Percentiles rank a stretch among this genome's conserved stretches.
Evolutionary conservation across 2,888 invertebrate species (phyloP).

Genomic region (Euplexia lucipara): DNA sequence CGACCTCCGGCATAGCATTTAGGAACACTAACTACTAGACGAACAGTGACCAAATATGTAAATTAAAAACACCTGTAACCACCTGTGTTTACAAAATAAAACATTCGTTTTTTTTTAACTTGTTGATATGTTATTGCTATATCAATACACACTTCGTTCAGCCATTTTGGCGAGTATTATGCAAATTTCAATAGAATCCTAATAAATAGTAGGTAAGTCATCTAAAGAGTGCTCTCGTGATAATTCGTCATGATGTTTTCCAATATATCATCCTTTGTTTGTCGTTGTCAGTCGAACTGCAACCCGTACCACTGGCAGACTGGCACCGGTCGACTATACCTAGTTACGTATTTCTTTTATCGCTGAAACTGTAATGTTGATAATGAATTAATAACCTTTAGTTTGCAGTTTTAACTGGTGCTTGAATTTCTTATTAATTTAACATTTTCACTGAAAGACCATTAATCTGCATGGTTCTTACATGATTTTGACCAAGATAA

Average conservation of each 20-base stretch:
- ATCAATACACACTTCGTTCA: too few species aligned
- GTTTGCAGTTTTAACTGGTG: background rate
- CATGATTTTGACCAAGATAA: too few species aligned
- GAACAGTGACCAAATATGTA: too few species aligned
- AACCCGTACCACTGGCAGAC: slow-evolving; percentile 25
- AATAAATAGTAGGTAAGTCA: background rate
- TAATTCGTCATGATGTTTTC: background rate
- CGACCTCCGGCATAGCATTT: too few species aligned
- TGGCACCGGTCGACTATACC: slow-evolving; percentile 28
- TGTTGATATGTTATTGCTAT: too few species aligned
- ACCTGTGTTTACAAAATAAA: too few species aligned
- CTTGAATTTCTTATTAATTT: background rate
- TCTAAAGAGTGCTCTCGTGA: background rate
- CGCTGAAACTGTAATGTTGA: slow-evolving; percentile 19
- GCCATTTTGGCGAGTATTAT: background rate
- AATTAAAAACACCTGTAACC: too few species aligned
- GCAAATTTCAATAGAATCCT: background rate
- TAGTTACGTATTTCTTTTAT: slow-evolving; percentile 10
- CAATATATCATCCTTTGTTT: slow-evolving; percentile 7
- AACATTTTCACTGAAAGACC: background rate
- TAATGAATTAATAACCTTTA: slow-evolving; percentile 19
- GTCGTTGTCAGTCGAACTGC: slow-evolving; percentile 1
- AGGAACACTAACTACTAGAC: too few species aligned
- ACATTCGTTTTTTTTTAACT: too few species aligned
- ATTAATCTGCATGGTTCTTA: background rate